phyloP scores from a whole-genome alignment of 1,140 invertebrate species.

The Palaemon carinicauda region DNA sequence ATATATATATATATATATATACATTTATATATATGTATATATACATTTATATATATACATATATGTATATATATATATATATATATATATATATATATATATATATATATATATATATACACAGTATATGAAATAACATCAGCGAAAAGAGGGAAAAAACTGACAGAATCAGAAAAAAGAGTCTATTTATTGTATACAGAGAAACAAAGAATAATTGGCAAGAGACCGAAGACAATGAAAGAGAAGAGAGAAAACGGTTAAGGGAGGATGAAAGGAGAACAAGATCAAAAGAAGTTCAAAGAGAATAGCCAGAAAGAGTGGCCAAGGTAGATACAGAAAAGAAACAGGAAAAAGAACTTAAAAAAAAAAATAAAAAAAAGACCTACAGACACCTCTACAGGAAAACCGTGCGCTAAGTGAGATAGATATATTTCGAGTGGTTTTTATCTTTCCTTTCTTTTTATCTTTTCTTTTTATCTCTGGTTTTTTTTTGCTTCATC shows the following conservation, averaged over 20 bases:
- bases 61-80: not conserved
- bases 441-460: no score
- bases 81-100: not conserved
- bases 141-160: not conserved
- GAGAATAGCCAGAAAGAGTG: not conserved
- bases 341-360: not conserved
- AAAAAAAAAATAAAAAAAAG: no score
- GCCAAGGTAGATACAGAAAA: not conserved
- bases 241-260: not conserved
- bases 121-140: not conserved
- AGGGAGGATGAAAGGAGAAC: not conserved
- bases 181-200: no score
- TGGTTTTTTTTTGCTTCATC: no score
- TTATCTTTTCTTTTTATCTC: no score
- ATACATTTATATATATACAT: not conserved
- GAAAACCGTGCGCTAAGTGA: no score
- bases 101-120: not conserved
- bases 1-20: not conserved
- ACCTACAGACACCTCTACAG: no score
- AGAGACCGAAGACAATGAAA: not conserved
- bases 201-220: no score
- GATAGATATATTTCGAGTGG: no score
- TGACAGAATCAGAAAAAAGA: no score
- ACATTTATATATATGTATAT: not conserved
- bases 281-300: no score